phyloP scores from a whole-genome alignment of 2,888 invertebrate species.

The Crocallis elinguaria region DNA sequence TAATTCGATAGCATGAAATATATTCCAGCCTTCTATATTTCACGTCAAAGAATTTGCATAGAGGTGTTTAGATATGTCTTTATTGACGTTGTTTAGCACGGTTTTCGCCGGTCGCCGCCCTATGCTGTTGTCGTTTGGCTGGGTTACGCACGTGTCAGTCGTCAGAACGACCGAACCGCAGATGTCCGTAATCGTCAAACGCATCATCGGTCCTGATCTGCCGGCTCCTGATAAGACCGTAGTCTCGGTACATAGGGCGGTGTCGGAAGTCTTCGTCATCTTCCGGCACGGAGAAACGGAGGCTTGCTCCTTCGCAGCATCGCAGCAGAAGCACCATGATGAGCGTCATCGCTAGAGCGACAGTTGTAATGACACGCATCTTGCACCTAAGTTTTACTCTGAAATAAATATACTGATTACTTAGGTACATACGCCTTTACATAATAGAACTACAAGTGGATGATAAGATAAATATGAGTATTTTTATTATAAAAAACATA shows the following conservation, averaged over 20 bases:
- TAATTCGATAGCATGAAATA: conserved; percentile 50
- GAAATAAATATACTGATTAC: conserved; percentile 7
- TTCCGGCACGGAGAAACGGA: conserved; percentile 57
- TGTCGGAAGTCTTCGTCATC: conserved; percentile 69
- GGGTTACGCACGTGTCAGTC: conserved; percentile 61
- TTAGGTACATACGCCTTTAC: not conserved
- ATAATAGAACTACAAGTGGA: not conserved
- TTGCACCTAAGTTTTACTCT: conserved; percentile 31
- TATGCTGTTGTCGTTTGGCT: conserved; percentile 39
- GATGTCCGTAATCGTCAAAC: conserved; percentile 91
- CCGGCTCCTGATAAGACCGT: conserved; percentile 79
- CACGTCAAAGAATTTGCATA: conserved; percentile 28
- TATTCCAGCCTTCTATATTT: conserved; percentile 69
- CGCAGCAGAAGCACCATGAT: conserved; percentile 53
- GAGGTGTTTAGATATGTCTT: not conserved
- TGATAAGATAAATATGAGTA: not conserved
- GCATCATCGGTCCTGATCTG: conserved; percentile 83
- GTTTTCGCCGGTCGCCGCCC: conserved; percentile 37
- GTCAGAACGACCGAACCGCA: conserved; percentile 88
- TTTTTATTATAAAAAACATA: not conserved
- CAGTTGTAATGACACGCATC: conserved; percentile 62
- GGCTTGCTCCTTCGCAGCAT: conserved; percentile 59
- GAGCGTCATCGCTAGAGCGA: conserved; percentile 55
- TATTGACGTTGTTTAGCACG: conserved; percentile 26
- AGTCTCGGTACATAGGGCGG: conserved; percentile 81